Conservation (phyloP, 1,140 invertebrate species). For the Archegozetes longisetosus region DNA sequence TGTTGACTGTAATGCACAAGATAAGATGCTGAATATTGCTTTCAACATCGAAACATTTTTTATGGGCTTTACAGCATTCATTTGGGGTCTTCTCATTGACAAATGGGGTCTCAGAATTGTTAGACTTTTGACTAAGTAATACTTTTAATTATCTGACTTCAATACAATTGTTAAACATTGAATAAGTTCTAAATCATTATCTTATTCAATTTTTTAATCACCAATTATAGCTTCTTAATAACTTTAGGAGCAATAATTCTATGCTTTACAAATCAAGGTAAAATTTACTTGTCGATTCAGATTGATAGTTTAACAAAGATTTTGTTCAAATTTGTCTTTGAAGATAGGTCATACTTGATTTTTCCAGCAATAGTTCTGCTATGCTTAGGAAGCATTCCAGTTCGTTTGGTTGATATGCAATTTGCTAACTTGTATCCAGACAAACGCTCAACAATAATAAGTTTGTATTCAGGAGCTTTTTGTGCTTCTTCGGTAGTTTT, state of each 20-base stretch:
- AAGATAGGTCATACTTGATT: conserved; percentile 18
- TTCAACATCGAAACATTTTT: conserved; percentile 22
- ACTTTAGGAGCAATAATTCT: conserved; percentile 6
- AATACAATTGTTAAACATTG: conserved; percentile 4
- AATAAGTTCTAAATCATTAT: conserved; percentile 4
- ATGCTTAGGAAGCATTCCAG: conserved; percentile 21
- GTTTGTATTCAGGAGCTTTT: conserved; percentile 22
- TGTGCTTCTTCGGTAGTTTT: conserved; percentile 21
- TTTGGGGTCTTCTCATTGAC: conserved; percentile 23
- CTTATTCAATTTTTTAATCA: background rate
- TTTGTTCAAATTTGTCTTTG: no score
- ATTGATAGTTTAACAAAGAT: no score
- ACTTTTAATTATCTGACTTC: no score
- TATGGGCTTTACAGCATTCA: conserved; percentile 22
- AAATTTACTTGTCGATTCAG: no score
- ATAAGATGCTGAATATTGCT: conserved; percentile 20
- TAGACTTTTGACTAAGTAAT: conserved; percentile 22
- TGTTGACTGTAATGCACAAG: conserved; percentile 15
- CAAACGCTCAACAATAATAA: conserved; percentile 21
- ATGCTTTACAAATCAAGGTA: conserved; percentile 13
- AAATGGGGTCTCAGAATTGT: conserved; percentile 20
- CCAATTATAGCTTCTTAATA: conserved; percentile 3
- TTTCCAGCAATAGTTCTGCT: conserved; percentile 21
- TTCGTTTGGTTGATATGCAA: conserved; percentile 23
- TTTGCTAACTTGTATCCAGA: conserved; percentile 22